phyloP scores from a whole-genome alignment of 2,888 invertebrate genomes.

The Conomelus anceps region DNA sequence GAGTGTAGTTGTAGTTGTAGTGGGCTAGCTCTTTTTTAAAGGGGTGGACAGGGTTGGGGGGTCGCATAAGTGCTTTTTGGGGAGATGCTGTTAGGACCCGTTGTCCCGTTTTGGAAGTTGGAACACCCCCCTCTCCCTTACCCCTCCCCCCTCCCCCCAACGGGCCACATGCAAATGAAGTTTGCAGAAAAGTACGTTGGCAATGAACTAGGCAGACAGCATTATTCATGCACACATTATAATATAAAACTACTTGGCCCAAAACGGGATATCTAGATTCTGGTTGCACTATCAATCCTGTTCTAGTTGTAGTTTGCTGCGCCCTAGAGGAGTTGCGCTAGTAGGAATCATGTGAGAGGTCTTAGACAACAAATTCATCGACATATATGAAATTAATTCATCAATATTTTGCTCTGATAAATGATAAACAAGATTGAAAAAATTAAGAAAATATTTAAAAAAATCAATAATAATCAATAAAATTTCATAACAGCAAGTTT shows the following conservation, averaged over 20 bases:
- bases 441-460: too few species aligned
- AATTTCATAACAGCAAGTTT: too few species aligned
- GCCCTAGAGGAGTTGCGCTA: too few species aligned
- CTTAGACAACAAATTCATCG: too few species aligned
- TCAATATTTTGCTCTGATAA: too few species aligned
- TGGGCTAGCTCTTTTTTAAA: background rate
- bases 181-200: background rate
- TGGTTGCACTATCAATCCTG: background rate
- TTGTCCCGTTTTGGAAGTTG: background rate
- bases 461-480: too few species aligned
- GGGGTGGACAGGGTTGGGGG: background rate
- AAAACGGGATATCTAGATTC: background rate
- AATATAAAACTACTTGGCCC: background rate
- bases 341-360: too few species aligned
- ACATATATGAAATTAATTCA: too few species aligned
- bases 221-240: background rate
- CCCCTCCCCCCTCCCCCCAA: background rate
- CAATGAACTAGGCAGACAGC: background rate
- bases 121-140: too few species aligned
- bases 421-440: too few species aligned
- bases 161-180: background rate
- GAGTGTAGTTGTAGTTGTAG: background rate
- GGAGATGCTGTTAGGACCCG: background rate
- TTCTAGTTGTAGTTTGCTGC: background rate
- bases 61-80: background rate